phyloP scores from a whole-genome alignment of 1,140 invertebrate species.

The Drosophila malerkotliana region DNA sequence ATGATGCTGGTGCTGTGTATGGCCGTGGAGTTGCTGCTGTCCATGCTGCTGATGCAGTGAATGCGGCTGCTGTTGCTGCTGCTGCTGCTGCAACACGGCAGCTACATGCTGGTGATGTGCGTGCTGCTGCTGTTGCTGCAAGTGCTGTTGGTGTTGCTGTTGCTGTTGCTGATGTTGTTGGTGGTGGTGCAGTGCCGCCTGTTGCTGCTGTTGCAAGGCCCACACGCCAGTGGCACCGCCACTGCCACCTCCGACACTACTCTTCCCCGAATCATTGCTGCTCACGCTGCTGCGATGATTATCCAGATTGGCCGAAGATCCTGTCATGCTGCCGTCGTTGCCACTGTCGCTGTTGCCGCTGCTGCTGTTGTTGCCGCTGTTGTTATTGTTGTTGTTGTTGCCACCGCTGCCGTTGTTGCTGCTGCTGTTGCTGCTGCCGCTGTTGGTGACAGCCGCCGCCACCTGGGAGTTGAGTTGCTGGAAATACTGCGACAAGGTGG shows the following conservation, averaged over 20 bases:
- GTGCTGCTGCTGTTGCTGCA: constrained; percentile 75
- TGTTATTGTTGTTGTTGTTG: constrained; percentile 20
- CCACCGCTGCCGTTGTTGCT: constrained; percentile 18
- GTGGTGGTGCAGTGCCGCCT: constrained; percentile 55
- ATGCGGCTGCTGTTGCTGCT: constrained; percentile 61
- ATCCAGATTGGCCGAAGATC: constrained; percentile 61
- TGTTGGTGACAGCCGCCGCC: constrained; percentile 52
- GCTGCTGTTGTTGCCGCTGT: constrained; percentile 37
- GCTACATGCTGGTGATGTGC: constrained; percentile 76
- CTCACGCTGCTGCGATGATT: constrained; percentile 76
- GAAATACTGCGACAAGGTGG: constrained; percentile 77
- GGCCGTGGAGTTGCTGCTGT: constrained; percentile 30
- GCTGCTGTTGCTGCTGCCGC: constrained; percentile 16
- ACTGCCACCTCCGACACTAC: constrained; percentile 27
- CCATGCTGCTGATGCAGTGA: constrained; percentile 60
- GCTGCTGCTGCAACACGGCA: constrained; percentile 50
- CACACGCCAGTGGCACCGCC: constrained; percentile 35
- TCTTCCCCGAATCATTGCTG: constrained; percentile 77
- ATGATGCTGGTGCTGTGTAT: constrained; percentile 34
- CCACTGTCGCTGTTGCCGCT: constrained; percentile 56
- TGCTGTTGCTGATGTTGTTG: constrained; percentile 63
- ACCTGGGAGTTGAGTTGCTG: constrained; percentile 75
- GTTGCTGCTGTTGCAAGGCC: constrained; percentile 65
- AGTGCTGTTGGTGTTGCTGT: constrained; percentile 64
- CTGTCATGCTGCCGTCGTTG: constrained; percentile 62